phyloP scores from a whole-genome alignment of 2,797 vertebrate species.

The Tinamus major region DNA sequence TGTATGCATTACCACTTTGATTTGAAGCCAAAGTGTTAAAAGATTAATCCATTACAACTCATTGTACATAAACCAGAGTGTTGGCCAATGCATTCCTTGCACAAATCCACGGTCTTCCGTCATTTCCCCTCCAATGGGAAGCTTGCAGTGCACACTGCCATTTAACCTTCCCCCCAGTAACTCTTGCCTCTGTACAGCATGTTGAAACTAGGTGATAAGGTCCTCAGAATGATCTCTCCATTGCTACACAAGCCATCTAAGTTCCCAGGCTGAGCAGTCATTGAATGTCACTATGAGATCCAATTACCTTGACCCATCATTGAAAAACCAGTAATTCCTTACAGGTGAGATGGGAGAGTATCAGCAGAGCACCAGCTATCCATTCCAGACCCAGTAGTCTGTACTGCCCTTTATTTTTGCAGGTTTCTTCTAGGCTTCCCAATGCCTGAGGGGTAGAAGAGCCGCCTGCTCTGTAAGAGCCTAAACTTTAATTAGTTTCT shows the following conservation, averaged over 20 bases:
- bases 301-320: neutral
- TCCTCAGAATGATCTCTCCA: neutral
- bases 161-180: constrained; percentile 35
- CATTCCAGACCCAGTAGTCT: neutral
- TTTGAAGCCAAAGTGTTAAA: constrained; percentile 16
- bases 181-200: constrained; percentile 40
- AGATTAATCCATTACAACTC: constrained; percentile 8
- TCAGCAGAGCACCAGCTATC: neutral
- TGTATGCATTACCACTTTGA: neutral
- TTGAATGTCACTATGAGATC: neutral
- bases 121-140: constrained; percentile 26
- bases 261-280: neutral
- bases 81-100: constrained; percentile 24
- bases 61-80: neutral
- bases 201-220: constrained; percentile 37
- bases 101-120: constrained; percentile 32
- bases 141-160: constrained; percentile 48
- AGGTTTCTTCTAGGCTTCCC: too few relatives aligned
- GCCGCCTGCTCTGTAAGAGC: neutral
- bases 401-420: neutral
- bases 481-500: neutral
- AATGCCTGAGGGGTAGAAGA: neutral
- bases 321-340: neutral
- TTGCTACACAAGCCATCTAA: neutral
- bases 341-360: neutral